Evolutionary conservation across 2,113 vertebrate genomes (phyloP), one percentile per base, ranked within the genome.

Genomic region (Stigmatopora nigra): DNA sequence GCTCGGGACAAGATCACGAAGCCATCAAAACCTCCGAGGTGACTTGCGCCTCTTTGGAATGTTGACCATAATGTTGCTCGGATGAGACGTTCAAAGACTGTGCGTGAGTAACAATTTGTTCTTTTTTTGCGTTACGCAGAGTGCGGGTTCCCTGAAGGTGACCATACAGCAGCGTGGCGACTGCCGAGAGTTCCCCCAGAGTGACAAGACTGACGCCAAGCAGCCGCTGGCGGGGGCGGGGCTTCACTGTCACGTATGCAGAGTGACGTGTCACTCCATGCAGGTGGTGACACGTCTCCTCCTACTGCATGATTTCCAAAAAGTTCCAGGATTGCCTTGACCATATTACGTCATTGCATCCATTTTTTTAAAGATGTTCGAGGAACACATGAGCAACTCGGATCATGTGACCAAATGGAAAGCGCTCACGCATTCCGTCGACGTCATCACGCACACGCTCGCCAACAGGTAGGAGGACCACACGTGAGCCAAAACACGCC

Each of bases 161-260:
- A 99, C 95, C 58, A 99, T 99, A 75, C 95, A 96, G 87, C 94
- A 89, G 77, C 92, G 93, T 87, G 95, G 92, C 0, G 91, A 94
- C 78, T 94, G 93, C 83, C 88, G 97, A 63, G 95, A 92, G 59
- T 95, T 98, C 35, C 92, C 91, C 46, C 75, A 65, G 49, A 61
- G 58, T 3, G 87, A 95, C 91, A 0, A 85, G 83, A 1, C 76
- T 75, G 35, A 83, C 77, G 84, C 88, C 88, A 31, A 78, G 70
- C 73, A 80, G 81, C 63, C 84, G 81, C 63, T 84, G 69, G 82
- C 85, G 45, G 91, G 90, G 71, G 19, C 53, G 13, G 53, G 17
- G 11, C 92, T 93, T 83, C 93, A 89, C 89, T 99, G 97, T 71
- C 93, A 94, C 4, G 87, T 98, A 78, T 98, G 95, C 85, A 90